Evolutionary conservation across 2,888 invertebrate species (phyloP).

Genomic region (Ephialtes manifestator): DNA sequence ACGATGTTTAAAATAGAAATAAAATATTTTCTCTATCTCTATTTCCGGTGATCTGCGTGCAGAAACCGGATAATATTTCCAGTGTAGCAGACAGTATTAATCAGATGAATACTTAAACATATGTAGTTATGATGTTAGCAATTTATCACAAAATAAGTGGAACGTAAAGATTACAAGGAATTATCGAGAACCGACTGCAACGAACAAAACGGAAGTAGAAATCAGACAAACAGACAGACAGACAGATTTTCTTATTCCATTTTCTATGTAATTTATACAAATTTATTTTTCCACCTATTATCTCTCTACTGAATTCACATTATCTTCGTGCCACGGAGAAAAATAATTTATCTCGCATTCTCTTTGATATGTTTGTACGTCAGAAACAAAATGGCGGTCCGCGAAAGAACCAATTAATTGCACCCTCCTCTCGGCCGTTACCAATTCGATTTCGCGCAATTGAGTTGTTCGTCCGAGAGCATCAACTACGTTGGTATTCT

Average conservation of each 20-base stretch:
- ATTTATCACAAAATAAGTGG: slow-evolving; percentile 58
- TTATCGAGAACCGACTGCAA: slow-evolving; percentile 46
- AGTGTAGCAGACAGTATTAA: not conserved
- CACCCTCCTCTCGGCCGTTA: slow-evolving; percentile 77
- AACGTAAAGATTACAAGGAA: slow-evolving; percentile 46
- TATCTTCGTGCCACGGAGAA: slow-evolving; percentile 57
- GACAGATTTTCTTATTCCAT: slow-evolving; percentile 41
- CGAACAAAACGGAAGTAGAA: slow-evolving; percentile 39
- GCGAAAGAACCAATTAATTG: slow-evolving; percentile 83
- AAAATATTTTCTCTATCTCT: not conserved
- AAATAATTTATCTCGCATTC: slow-evolving; percentile 78
- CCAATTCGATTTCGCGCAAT: slow-evolving; percentile 84
- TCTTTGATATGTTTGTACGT: slow-evolving; percentile 68
- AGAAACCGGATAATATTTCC: not conserved
- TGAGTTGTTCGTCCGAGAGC: slow-evolving; percentile 78
- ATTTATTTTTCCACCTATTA: not conserved
- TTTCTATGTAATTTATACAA: slow-evolving; percentile 15
- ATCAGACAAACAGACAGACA: slow-evolving; percentile 6
- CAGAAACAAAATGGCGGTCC: slow-evolving; percentile 80
- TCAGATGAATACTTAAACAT: not conserved
- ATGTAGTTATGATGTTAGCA: slow-evolving; percentile 23
- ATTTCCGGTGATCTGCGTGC: not conserved
- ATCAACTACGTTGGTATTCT: slow-evolving; percentile 39
- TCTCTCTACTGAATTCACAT: slow-evolving; percentile 35
- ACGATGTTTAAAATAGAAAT: not conserved